Evolutionary conservation across 2,888 invertebrate species (phyloP), one percentile per base, ranked within the genome.

Genomic region (Parasteatoda lunata): DNA sequence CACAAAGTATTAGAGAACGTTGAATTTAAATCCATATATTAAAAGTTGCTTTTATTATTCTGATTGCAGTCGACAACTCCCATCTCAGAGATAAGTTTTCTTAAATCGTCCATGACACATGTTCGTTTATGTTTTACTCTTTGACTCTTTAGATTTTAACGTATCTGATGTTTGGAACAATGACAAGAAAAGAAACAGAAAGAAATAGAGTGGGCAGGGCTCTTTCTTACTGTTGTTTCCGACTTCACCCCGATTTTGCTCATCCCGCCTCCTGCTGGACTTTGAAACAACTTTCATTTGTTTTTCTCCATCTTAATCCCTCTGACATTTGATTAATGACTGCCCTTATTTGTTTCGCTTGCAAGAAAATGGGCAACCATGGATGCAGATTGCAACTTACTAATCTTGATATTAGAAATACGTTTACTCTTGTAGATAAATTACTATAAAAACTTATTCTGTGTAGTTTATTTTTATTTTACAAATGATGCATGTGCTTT

Each of bases 261-360:
- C 30, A 48, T 9, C 51, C 49, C 11, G 48, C 54, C 54, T 70
- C n/a, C 13, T n/a, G 52, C 51, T 3, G 66, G 65, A 83, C 47
- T 73, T 73, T 72, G 69, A 83, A 83, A 77, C 49, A 77, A 70
- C 64, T 65, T 77, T 76, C 30, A 30, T 30, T 30, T 30, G 30
- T 30, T 30, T 77, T 65, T 65, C 49, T 65, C 70, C 70, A 76
- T 71, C 70, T 71, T 83, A 77, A 83, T 77, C 65, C 71, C n/a
- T 59, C n/a, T 64, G 83, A 71, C 71, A 71, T 77, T 77, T 83
- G 83, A 83, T 83, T 83, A 83, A 83, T 83, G 83, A 48, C 73
- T 71, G 48, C 30, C 15, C 71, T 51, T 71, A 79, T 71, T 79
- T 64, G 48, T 64, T 64, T 54, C 47, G 59, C 59, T 59, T 59